Conservation (phyloP, 2,113 vertebrate genomes). For the Coptodon rendalli region DNA sequence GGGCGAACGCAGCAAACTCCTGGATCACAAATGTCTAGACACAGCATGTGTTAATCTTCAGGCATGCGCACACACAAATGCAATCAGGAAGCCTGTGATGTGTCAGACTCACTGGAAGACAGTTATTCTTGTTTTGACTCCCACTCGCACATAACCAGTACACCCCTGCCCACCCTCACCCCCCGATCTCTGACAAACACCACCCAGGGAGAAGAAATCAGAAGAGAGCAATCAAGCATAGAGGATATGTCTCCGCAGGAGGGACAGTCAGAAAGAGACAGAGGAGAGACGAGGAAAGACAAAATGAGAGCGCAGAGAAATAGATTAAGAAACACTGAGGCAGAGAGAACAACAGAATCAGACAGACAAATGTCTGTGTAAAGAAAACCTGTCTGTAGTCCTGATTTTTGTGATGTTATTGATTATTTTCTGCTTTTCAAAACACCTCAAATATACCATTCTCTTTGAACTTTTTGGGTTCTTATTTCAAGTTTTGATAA, state of each 20-base stretch:
- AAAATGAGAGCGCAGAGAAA: not conserved
- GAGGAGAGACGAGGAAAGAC: not conserved
- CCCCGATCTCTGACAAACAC: constrained; percentile 24
- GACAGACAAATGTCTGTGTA: not conserved
- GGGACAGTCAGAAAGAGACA: constrained; percentile 14
- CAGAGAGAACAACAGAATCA: not conserved
- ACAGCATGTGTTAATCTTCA: constrained; percentile 1
- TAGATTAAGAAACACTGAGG: not conserved
- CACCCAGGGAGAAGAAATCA: constrained; percentile 51
- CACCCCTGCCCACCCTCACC: not conserved
- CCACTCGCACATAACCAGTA: not conserved
- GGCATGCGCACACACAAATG: not conserved
- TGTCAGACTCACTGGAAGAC: constrained; percentile 37
- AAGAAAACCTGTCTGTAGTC: not conserved
- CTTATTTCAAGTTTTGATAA: not conserved
- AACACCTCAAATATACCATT: not conserved
- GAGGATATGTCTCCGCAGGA: constrained; percentile 46
- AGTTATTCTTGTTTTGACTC: constrained; percentile 40
- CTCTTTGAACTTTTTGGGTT: not conserved
- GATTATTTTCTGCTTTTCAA: not conserved
- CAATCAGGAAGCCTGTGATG: constrained; percentile 27
- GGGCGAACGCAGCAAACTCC: not conserved
- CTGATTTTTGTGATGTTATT: constrained; percentile 14
- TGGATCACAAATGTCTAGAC: not conserved
- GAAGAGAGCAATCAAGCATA: constrained; percentile 55